Conservation (phyloP, 2,113 vertebrate species). For the Opisthocomus hoazin region DNA sequence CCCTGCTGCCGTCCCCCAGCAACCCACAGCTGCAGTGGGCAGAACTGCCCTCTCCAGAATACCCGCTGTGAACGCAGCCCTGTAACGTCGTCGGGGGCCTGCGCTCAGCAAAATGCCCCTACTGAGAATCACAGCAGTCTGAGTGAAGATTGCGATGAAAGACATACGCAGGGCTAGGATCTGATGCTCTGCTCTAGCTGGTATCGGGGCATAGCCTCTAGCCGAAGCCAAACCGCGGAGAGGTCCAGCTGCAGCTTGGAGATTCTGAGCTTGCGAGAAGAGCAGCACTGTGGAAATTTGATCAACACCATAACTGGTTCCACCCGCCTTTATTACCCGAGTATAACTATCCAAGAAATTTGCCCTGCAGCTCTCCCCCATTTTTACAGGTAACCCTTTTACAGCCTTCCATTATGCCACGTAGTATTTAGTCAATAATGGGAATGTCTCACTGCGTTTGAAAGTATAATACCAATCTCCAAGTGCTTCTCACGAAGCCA, state of each 20-base stretch:
- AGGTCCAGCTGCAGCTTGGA: not conserved
- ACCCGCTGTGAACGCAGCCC: not conserved
- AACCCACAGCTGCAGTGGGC: not conserved
- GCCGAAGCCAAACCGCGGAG: not conserved
- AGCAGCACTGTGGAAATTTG: not conserved
- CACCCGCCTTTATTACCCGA: not conserved
- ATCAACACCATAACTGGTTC: not conserved
- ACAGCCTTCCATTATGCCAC: not conserved
- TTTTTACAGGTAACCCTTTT: not conserved
- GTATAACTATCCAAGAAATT: not conserved
- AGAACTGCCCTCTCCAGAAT: not conserved
- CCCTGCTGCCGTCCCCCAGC: not conserved
- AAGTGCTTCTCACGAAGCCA: constrained; percentile 20
- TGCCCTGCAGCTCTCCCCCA: not conserved
- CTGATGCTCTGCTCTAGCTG: not conserved
- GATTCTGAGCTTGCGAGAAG: not conserved
- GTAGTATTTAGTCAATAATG: constrained; percentile 3
- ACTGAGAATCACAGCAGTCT: not conserved
- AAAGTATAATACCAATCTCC: constrained; percentile 25
- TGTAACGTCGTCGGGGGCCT: not conserved
- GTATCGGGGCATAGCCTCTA: not conserved
- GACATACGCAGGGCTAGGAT: not conserved
- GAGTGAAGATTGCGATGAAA: not conserved
- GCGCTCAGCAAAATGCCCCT: not conserved
- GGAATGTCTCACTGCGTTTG: constrained; percentile 50